Evolutionary conservation across 2,113 vertebrate genomes (phyloP).

Genomic region (Bubalus kerabau): DNA sequence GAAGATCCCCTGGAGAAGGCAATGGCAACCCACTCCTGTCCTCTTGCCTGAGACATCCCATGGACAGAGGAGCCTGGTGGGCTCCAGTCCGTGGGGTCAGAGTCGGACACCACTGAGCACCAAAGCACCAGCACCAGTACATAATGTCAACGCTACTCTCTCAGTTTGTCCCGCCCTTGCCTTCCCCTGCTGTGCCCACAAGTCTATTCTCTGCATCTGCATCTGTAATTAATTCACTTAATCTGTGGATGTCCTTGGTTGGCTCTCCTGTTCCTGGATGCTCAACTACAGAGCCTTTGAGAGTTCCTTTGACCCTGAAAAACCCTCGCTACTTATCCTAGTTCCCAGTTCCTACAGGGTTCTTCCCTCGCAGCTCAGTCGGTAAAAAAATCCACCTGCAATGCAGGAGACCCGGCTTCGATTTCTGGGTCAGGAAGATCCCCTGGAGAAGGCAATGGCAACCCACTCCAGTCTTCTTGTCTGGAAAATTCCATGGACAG

Average conservation of each 20-base stretch:
- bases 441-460: neutral
- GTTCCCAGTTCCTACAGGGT: neutral
- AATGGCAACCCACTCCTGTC: neutral
- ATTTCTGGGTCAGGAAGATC: neutral
- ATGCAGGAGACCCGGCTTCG: rapidly evolving
- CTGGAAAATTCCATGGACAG: neutral
- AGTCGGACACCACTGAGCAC: rapidly evolving
- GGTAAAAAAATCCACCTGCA: neutral
- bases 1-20: neutral
- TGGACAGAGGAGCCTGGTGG: neutral
- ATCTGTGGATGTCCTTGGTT: neutral
- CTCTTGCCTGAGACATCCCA: neutral
- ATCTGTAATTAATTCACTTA: neutral
- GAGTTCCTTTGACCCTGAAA: neutral
- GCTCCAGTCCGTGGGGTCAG: neutral
- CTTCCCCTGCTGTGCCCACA: neutral
- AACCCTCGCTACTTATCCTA: too few species aligned
- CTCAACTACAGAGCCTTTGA: neutral
- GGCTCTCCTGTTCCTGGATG: neutral
- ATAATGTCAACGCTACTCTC: neutral
- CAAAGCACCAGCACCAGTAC: neutral
- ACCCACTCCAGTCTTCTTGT: neutral
- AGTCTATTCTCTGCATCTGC: neutral
- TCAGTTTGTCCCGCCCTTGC: neutral
- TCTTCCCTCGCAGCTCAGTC: neutral